A percentile compares a stretch with the other conserved stretches of the same genome.
These are phyloP conservation scores for Chironomus tepperi DNA, from an alignment of 1,140 invertebrate species.

Conservation along the genomic window DNA sequence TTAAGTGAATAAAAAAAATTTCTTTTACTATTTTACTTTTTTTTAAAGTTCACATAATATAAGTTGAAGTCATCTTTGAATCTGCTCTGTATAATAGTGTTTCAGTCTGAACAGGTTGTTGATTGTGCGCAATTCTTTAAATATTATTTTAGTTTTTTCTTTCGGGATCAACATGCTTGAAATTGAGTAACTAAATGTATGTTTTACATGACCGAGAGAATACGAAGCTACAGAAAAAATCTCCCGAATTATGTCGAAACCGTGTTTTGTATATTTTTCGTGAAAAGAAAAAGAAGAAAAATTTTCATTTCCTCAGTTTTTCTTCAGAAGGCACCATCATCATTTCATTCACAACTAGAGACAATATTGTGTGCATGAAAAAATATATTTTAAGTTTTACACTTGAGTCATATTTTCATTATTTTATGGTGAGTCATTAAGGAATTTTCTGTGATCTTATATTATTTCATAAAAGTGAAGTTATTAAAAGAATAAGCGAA, in stretches of 20 bases:
- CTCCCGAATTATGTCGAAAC: background rate
- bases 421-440: constrained; percentile 7
- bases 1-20: no score
- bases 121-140: background rate
- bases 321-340: constrained; percentile 14
- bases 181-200: constrained; percentile 16
- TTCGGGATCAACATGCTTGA: constrained; percentile 18
- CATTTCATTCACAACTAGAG: background rate
- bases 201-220: constrained; percentile 5
- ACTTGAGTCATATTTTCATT: background rate
- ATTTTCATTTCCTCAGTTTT: constrained; percentile 20
- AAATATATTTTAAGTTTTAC: background rate
- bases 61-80: no score
- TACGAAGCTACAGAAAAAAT: constrained; percentile 4
- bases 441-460: background rate
- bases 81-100: no score
- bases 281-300: constrained; percentile 16
- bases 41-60: no score
- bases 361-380: background rate
- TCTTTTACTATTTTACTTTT: no score
- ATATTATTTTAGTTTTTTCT: background rate
- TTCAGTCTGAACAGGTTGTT: background rate
- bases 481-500: background rate
- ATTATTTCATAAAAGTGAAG: background rate
- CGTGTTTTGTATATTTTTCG: background rate